Evolutionary conservation across 1,140 invertebrate species (phyloP).

Genomic region (Copidosoma floridanum): DNA sequence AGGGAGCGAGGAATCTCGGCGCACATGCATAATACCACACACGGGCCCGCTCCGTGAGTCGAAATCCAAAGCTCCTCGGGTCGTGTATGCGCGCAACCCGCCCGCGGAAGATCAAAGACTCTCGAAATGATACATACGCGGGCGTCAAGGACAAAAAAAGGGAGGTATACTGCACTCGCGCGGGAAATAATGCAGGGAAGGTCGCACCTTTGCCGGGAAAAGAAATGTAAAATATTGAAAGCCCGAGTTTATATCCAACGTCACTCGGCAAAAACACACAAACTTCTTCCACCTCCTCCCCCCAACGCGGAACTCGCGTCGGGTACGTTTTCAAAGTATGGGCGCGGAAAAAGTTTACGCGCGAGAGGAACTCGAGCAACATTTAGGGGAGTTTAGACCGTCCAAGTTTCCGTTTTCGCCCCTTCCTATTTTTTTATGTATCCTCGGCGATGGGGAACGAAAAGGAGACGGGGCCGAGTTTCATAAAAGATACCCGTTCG

Average conservation of each 20-base stretch:
- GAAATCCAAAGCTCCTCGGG: slow-evolving; percentile 20
- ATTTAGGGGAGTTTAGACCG: slow-evolving; percentile 45
- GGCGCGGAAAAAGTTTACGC: too few species aligned
- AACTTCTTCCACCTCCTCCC: neutral
- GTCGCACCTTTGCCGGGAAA: slow-evolving; percentile 2
- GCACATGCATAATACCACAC: slow-evolving; percentile 33
- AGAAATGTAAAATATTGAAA: slow-evolving; percentile 29
- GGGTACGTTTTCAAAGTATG: too few species aligned
- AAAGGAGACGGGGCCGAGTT: slow-evolving; percentile 30
- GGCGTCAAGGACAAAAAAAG: too few species aligned
- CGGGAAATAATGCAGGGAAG: slow-evolving; percentile 13
- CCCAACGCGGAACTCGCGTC: too few species aligned
- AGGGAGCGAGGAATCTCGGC: slow-evolving; percentile 23
- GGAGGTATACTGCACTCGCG: neutral
- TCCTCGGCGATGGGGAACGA: slow-evolving; percentile 24
- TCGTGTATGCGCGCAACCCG: neutral
- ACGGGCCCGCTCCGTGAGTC: slow-evolving; percentile 20
- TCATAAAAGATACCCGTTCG: slow-evolving; percentile 44
- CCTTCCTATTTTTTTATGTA: slow-evolving; percentile 20
- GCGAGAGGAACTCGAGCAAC: slow-evolving; percentile 41
- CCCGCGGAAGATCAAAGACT: slow-evolving; percentile 18
- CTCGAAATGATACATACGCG: neutral
- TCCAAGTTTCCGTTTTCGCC: slow-evolving; percentile 32
- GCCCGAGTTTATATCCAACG: slow-evolving; percentile 19
- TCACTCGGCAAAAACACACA: neutral